These are phyloP conservation scores for Scleropages formosus DNA, from an alignment of 2,797 vertebrate genomes.

Conservation along the genomic window DNA sequence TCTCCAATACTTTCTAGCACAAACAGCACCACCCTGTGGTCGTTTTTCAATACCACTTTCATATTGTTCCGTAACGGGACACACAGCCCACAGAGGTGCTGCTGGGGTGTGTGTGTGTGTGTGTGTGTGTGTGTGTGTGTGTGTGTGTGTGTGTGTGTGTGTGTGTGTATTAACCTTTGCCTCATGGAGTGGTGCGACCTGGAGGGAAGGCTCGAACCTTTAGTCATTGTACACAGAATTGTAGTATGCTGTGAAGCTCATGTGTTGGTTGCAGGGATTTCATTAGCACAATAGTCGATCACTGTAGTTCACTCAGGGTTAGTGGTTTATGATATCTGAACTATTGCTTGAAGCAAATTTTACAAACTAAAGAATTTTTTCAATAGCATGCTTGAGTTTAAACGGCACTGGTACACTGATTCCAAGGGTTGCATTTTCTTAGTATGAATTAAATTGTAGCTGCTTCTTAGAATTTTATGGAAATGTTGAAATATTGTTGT, in stretches of 20 bases:
- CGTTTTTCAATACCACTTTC: background rate
- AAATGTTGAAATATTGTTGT: background rate
- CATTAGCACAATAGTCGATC: background rate
- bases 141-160: background rate
- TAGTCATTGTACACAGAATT: background rate
- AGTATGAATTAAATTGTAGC: background rate
- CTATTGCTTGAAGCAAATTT: background rate
- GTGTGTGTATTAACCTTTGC: background rate
- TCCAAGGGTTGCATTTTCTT: background rate
- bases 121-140: background rate
- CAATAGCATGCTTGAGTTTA: constrained; percentile 1
- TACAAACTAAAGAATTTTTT: background rate
- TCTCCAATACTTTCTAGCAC: constrained; percentile 57
- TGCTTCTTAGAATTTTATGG: background rate
- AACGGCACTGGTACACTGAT: background rate
- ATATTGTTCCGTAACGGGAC: no score
- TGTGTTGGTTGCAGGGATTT: constrained; percentile 1
- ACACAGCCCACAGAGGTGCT: no score
- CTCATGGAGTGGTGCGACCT: background rate
- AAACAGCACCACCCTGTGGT: constrained; percentile 25
- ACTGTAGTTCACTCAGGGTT: constrained; percentile 23
- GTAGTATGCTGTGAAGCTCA: constrained; percentile 8
- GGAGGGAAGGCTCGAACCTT: background rate
- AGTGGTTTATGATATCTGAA: background rate
- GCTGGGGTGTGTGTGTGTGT: background rate